Base-by-base conservation (phyloP, 2,797 vertebrate species). In the Propithecus perrieri region DNA sequence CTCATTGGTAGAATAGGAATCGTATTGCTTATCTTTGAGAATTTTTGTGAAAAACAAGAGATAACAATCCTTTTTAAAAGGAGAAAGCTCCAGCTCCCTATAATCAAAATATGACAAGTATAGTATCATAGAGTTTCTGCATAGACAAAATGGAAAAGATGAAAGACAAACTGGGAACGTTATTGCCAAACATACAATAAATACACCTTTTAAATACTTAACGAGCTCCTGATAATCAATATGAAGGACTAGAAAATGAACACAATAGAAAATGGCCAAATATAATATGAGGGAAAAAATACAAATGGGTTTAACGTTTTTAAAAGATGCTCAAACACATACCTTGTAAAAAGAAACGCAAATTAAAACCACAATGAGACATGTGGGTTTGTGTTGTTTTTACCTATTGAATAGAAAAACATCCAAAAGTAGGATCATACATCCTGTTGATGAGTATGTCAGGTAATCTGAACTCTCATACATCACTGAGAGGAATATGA, bases 301-400 rank as follows among this genome's bases (percentile, higher is more conserved):
- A 87, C 13, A 94, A 94, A 83, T 35, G 22, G 2, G 4, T 67
- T 95, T 74, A 79, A 74, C n/a, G 59, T 63, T 95, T 94, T 75
- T 12, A 53, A 63, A 89, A 91, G 48, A 84, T 76, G 53, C 35
- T 81, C 71, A 59, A 15, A 20, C 83, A 79, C 53, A 79, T 4
- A 71, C 71, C 55, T 61, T 81, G 30, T 24, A 24, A 84, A 89
- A 91, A 89, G n/a, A 92, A 94, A 69, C 61, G 20, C 59, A 95
- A 92, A 92, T 69, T 72, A 84, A 94, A 96, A 71, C 38, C 78
- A 35, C 18, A 74, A 4, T 26, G 26, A 57, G 7, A 48, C 71
- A 41, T 46, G 35, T 81, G 50, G 24, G 71, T 43, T 38, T 55
- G 14, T 55, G 15, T 69, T 85, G 7, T 65, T 81, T 89, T 88